Percentiles rank a stretch among this genome's conserved stretches.
Evolutionary conservation across 2,113 vertebrate genomes (phyloP).

Genomic region (Gopherus evgoodei): DNA sequence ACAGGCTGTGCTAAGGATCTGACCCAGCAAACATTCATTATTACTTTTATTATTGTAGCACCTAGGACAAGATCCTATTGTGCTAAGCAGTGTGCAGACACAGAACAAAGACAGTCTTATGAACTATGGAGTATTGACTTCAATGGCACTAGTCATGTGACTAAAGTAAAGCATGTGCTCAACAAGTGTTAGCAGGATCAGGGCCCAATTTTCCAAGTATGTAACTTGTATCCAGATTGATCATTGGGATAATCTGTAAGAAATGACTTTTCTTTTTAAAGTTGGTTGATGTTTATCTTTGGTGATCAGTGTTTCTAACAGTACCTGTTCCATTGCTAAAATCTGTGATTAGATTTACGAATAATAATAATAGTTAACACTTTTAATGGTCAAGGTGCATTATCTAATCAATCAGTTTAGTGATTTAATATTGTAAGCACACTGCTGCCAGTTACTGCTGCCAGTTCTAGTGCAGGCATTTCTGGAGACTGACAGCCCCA

Average conservation of each 20-base stretch:
- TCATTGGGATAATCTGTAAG: neutral
- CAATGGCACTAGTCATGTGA: neutral
- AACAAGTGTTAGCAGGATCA: neutral
- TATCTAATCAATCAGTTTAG: slow-evolving; percentile 14
- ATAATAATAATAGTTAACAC: rapidly evolving
- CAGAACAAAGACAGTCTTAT: neutral
- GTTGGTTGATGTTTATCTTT: neutral
- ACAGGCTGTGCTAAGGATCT: neutral
- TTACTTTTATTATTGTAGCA: neutral
- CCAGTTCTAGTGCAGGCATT: neutral
- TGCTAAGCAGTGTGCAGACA: rapidly evolving
- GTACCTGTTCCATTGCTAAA: neutral
- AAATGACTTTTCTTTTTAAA: neutral
- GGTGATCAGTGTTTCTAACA: neutral
- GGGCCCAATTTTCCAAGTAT: neutral
- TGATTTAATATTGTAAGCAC: neutral
- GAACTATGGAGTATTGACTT: neutral
- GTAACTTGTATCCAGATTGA: neutral
- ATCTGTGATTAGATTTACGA: neutral
- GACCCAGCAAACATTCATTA: neutral
- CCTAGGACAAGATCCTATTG: neutral
- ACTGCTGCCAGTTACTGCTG: rapidly evolving
- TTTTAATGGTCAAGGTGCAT: slow-evolving; percentile 4
- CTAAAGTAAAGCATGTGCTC: neutral
- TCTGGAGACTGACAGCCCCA: neutral